Evolutionary conservation across 1,140 invertebrate species (phyloP).

Genomic region (Holcopasites calliopsidis): DNA sequence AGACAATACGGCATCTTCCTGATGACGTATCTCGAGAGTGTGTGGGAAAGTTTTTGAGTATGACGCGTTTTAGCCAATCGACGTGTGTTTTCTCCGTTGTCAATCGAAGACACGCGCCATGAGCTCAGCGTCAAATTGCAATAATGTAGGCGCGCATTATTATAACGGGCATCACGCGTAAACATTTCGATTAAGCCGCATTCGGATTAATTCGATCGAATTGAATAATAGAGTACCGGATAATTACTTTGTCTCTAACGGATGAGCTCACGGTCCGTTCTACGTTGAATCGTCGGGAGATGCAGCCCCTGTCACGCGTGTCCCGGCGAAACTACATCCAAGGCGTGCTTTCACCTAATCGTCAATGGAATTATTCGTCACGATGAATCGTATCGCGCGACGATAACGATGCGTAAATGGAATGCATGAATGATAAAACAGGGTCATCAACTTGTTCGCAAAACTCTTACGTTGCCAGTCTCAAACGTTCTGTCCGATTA

Average conservation of each 20-base stretch:
- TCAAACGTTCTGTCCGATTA: constrained; percentile 1
- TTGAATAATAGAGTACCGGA: constrained; percentile 17
- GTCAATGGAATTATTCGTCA: constrained; percentile 7
- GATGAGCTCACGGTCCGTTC: constrained; percentile 16
- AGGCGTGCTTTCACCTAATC: too few species aligned
- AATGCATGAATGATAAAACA: not conserved
- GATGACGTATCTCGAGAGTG: not conserved
- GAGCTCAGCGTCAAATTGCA: not conserved
- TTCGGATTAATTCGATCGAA: constrained; percentile 11
- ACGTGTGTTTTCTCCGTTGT: too few species aligned
- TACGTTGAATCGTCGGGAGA: not conserved
- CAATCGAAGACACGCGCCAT: too few species aligned
- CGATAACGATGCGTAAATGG: not conserved
- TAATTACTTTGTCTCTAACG: constrained; percentile 1
- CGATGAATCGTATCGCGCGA: not conserved
- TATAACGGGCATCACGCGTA: not conserved
- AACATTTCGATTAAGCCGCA: constrained; percentile 28
- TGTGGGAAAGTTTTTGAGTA: not conserved
- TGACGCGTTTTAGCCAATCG: too few species aligned
- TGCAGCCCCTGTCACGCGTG: too few species aligned
- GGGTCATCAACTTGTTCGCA: not conserved
- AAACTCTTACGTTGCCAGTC: not conserved
- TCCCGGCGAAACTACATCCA: too few species aligned
- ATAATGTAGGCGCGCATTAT: not conserved
- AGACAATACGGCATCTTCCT: not conserved